A percentile compares a stretch with the other conserved stretches of the same genome.
phyloP scores from a whole-genome alignment of 1,140 invertebrate genomes.

The Drosophila pruinosa region DNA sequence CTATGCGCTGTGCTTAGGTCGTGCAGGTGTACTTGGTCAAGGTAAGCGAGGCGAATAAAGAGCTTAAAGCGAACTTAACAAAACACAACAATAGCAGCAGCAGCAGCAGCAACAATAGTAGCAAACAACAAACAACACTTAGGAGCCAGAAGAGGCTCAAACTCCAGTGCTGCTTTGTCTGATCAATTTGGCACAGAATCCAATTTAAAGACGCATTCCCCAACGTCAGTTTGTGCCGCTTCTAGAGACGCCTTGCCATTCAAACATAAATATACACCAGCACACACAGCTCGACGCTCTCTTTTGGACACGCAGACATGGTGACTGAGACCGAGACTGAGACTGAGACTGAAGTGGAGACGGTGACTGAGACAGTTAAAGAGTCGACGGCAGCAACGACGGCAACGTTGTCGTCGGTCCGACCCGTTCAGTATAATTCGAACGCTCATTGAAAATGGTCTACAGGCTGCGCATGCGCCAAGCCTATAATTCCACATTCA shows the following conservation, averaged over 20 bases:
- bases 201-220: conserved; percentile 13
- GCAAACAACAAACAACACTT: neutral
- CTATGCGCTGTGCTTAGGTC: conserved; percentile 2
- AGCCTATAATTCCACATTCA: conserved; percentile 33
- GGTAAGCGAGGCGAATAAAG: conserved; percentile 43
- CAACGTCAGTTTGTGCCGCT: conserved; percentile 13
- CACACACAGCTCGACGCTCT: conserved; percentile 13
- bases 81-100: neutral
- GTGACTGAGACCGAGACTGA: neutral
- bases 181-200: conserved; percentile 31
- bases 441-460: conserved; percentile 79
- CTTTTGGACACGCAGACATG: conserved; percentile 25
- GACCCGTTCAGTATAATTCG: conserved; percentile 63
- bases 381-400: neutral
- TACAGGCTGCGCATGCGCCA: conserved; percentile 68
- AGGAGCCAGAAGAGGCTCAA: neutral
- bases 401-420: conserved; percentile 22
- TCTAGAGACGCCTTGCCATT: conserved; percentile 18
- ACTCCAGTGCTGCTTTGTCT: neutral
- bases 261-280: neutral
- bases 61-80: neutral
- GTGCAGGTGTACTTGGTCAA: conserved; percentile 66
- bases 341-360: neutral
- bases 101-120: conserved; percentile 1
- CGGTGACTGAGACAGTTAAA: conserved; percentile 9